Conservation (phyloP, 1,140 invertebrate species). For the Drosophila insularis region DNA sequence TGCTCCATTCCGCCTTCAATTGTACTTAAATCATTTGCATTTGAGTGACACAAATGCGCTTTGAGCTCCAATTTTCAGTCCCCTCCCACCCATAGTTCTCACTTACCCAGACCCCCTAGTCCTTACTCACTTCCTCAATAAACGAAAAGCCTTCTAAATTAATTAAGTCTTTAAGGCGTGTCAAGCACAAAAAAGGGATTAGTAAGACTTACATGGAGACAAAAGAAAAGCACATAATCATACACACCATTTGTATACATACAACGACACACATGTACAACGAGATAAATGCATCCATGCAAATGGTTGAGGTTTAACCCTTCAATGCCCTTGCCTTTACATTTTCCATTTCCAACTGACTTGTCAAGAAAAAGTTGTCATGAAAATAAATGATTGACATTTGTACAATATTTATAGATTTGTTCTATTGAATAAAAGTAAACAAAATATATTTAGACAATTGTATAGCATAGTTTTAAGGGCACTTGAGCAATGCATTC, state of each 20-base stretch:
- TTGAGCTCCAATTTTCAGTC: slow-evolving; percentile 15
- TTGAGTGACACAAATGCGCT: slow-evolving; percentile 53
- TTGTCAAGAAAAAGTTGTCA: no score
- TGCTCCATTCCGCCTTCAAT: not conserved
- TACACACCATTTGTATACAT: not conserved
- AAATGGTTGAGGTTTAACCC: slow-evolving; percentile 9
- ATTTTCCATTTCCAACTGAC: not conserved
- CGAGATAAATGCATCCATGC: not conserved
- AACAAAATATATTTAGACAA: no score
- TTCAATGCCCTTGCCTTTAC: not conserved
- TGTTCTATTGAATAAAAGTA: no score
- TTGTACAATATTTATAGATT: not conserved
- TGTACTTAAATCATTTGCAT: slow-evolving; percentile 68
- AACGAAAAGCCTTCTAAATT: slow-evolving; percentile 44
- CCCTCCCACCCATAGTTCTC: not conserved
- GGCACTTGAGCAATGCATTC: no score
- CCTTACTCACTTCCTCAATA: not conserved
- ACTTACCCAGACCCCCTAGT: not conserved
- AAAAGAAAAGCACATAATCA: slow-evolving; percentile 7
- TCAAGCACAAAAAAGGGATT: slow-evolving; percentile 27
- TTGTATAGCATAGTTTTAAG: no score
- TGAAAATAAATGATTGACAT: not conserved
- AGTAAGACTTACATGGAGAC: slow-evolving; percentile 17
- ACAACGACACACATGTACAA: not conserved
- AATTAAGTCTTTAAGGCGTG: slow-evolving; percentile 64